Evolutionary conservation across 53 echinoderm and acorn worm genomes (phyloP), one percentile per base, ranked within the genome.

Genomic region (Patiria pectinifera): DNA sequence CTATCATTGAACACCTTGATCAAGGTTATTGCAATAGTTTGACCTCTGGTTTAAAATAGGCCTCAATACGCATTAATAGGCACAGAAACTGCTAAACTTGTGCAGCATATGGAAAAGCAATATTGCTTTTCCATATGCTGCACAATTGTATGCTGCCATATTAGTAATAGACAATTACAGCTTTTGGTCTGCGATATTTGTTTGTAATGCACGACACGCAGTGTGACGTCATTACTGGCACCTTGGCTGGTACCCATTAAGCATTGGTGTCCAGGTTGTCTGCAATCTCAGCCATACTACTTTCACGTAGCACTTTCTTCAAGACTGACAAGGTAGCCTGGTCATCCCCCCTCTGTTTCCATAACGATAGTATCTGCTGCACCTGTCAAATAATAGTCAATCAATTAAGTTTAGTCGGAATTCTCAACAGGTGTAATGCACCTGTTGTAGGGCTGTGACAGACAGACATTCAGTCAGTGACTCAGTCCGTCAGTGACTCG

Each of bases 201-300:
- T 53, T 5, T 53, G 60, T 8, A 60, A 8, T 16, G 66, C 19
- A 66, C 10, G 12, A 18, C 66, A 66, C 10, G 60, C 60, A 60
- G 3, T 66, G 3, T 66, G 14, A 66, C 12, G 18, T 70, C 19
- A 18, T 6, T 9, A 24, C 10, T 24, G 6, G 74, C 9, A 45
- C 47, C 45, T 15, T 78, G 79, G 45, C 79, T 22, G 10, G 80
- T 46, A 79, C 45, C 43, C 24, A 79, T 79, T 6, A 79, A 79
- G 80, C 60, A 58, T 59, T 83, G 13, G 59, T 11, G 15, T 87
- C 76, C 48, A 87, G 76, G 48, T 16, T 87, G 23, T 89, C 62
- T 18, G 92, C 92, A 13, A 94, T 71, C 24, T 92, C 94, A 10
- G 48, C 85, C 94, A 94, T 88, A 14, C 89, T 80, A 46, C 94